Base-by-base conservation (phyloP, 1,140 invertebrate genomes). In the Atta cephalotes region DNA sequence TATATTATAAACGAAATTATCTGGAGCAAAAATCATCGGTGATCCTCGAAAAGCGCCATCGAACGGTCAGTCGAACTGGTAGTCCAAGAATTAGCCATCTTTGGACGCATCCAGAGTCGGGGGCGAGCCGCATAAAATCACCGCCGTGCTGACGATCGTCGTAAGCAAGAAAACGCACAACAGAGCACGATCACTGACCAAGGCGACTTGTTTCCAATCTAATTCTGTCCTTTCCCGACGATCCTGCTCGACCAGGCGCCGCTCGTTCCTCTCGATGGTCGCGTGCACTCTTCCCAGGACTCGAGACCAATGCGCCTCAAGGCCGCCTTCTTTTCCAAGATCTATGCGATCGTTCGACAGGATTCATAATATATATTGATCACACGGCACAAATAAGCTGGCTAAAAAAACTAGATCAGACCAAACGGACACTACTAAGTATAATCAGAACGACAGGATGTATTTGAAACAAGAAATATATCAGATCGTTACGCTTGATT, bases 131-230 rank as follows among this genome's bases (percentile, higher is more conserved):
- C 96, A 96, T 18, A 97, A 93, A 80, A 97, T 97, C 25, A 96
- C 95, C 0, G 96, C 95, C 9, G 97, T 96, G 3, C 96, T 96
- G 58, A 97, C 95, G 28, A 96, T 95, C 0, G 97, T 97, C 21
- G 96, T 96, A 25, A 97, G 92, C 71, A 97, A 95, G 92, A 98
- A 98, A 28, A 97, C 93, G 88, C 96, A 96, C 16, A 98, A 95
- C 0, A 98, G 94, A 60, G 97, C 95, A 12, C 97, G 95, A 93
- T 97, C 96, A 84, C 96, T 95, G 3, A 98, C 97, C n/a, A 98
- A 94, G 0, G 97, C 97, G 49, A 98, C 96, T 92, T 98, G 97
- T 92, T 98, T 97, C 97, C 97, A 98, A 93, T 98, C 97, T 21
- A 97, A 93, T 89, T 97, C 96, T 72, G 96, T 96, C 70, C 96